phyloP scores from a whole-genome alignment of 2,113 vertebrate genomes.

The Tenrec ecaudatus region DNA sequence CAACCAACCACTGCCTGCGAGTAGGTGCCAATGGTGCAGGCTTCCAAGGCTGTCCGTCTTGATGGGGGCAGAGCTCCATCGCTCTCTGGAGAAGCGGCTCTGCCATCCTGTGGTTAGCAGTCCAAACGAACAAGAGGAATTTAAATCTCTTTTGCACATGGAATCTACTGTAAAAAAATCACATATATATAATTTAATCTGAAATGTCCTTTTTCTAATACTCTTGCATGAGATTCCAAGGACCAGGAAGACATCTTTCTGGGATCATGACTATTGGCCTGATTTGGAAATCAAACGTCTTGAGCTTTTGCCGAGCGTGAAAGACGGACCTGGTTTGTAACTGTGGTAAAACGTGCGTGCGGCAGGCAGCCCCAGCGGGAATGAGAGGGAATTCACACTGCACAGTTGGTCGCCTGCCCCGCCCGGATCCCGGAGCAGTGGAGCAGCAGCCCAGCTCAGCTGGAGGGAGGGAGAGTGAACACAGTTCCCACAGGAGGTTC shows the following conservation, averaged over 20 bases:
- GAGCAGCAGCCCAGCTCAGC: no score
- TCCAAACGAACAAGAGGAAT: neutral
- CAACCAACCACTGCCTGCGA: no score
- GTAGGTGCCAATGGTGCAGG: no score
- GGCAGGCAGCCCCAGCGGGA: neutral
- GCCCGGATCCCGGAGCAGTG: no score
- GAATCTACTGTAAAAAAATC: neutral
- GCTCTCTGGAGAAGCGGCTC: no score
- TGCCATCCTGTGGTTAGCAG: no score
- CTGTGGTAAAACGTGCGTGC: no score
- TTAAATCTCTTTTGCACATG: fast-evolving
- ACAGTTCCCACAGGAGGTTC: no score
- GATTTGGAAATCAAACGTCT: neutral
- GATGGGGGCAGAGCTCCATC: no score
- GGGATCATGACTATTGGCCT: neutral
- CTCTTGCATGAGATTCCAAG: neutral
- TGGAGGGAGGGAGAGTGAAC: neutral
- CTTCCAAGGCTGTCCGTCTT: no score
- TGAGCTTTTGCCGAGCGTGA: no score
- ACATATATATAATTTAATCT: neutral
- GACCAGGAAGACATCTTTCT: neutral
- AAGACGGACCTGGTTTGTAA: neutral
- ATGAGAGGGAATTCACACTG: neutral
- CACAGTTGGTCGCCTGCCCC: neutral
- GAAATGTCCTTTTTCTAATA: neutral